These are phyloP conservation scores for Pygmarrhopalites habei DNA, from an alignment of 1,140 invertebrate genomes.

Conservation along the genomic window DNA sequence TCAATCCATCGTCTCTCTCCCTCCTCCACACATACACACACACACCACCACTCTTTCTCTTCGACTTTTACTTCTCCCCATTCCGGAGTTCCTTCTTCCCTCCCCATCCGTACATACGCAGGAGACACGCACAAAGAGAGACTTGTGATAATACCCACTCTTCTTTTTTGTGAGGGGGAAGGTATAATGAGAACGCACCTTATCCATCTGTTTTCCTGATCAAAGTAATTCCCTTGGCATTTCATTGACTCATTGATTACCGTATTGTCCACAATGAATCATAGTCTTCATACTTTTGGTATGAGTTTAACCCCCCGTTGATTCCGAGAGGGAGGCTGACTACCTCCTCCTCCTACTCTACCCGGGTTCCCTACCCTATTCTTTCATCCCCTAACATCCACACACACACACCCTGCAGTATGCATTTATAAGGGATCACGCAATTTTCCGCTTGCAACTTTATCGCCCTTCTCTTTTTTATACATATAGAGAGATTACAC, in stretches of 20 bases:
- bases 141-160: too few species aligned
- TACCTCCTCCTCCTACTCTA: too few species aligned
- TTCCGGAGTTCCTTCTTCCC: neutral
- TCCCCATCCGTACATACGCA: neutral
- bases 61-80: neutral
- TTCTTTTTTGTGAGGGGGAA: too few species aligned
- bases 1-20: too few species aligned
- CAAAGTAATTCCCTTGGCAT: slow-evolving; percentile 28
- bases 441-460: slow-evolving; percentile 1
- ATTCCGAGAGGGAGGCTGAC: too few species aligned
- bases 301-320: neutral
- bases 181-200: too few species aligned
- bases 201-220: neutral
- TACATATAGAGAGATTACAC: too few species aligned
- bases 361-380: neutral
- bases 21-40: too few species aligned
- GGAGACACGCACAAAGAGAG: neutral
- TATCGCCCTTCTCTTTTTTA: too few species aligned
- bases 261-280: slow-evolving; percentile 14
- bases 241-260: slow-evolving; percentile 23
- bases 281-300: neutral
- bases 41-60: neutral
- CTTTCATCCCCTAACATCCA: neutral
- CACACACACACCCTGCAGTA: neutral
- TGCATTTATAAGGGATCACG: neutral